A percentile compares a stretch with the other conserved stretches of the same genome.
phyloP scores from a whole-genome alignment of 2,888 invertebrate genomes.

The Synergus laeviventris region DNA sequence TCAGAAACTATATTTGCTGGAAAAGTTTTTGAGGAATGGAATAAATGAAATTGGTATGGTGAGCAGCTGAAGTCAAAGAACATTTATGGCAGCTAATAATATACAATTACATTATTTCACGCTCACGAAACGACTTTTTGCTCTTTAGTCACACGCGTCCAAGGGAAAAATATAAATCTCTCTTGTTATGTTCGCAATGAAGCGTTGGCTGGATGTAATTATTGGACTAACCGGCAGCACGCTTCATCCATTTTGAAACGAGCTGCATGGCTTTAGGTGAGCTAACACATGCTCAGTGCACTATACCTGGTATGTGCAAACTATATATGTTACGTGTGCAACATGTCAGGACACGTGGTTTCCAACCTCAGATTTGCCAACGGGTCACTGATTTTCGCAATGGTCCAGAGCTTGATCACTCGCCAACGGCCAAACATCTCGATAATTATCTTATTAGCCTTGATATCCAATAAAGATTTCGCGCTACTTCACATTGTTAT shows the following conservation, averaged over 20 bases:
- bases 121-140: conserved; percentile 21
- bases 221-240: conserved; percentile 53
- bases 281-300: conserved; percentile 67
- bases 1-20: not conserved
- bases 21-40: not conserved
- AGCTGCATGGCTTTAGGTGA: conserved; percentile 61
- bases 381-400: conserved; percentile 63
- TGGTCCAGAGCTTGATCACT: conserved; percentile 46
- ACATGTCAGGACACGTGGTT: conserved; percentile 70
- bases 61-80: not conserved
- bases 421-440: conserved; percentile 47
- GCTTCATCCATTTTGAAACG: conserved; percentile 65
- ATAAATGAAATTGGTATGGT: not conserved
- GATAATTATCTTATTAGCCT: conserved; percentile 46
- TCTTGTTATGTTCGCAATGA: conserved; percentile 34
- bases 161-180: conserved; percentile 37
- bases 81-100: conserved; percentile 23
- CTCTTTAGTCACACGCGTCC: conserved; percentile 41
- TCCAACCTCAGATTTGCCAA: conserved; percentile 65
- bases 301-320: conserved; percentile 59
- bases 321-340: conserved; percentile 64
- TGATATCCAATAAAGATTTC: conserved; percentile 6
- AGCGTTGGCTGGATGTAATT: conserved; percentile 41
- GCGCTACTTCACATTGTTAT: not conserved
- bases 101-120: conserved; percentile 30